Evolutionary conservation across 2,888 invertebrate genomes (phyloP).

Genomic region (Urechis unicinctus): DNA sequence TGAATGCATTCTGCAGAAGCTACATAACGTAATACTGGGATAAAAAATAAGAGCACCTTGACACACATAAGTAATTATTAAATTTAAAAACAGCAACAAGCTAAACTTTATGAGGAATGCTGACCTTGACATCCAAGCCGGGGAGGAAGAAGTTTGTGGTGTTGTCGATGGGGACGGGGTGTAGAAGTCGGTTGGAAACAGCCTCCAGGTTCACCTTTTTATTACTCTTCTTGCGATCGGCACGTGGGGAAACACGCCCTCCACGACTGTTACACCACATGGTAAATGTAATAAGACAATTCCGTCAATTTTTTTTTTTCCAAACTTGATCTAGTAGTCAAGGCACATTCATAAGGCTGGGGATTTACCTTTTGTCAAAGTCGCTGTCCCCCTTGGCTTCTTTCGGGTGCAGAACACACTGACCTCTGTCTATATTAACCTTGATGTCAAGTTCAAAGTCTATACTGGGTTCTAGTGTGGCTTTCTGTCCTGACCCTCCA

Average conservation of each 20-base stretch:
- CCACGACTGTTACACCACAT: background rate
- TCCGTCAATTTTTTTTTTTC: background rate
- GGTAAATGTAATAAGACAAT: too few species aligned
- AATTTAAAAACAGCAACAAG: background rate
- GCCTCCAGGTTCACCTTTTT: background rate
- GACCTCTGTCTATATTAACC: slow-evolving; percentile 91
- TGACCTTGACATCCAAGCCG: slow-evolving; percentile 49
- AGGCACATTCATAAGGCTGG: background rate
- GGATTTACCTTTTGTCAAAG: too few species aligned
- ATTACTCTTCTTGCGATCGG: slow-evolving; percentile 9
- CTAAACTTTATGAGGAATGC: too few species aligned
- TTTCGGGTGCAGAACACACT: slow-evolving; percentile 86
- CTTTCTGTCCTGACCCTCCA: background rate
- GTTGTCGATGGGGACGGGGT: slow-evolving; percentile 13
- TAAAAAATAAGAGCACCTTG: background rate
- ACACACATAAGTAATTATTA: too few species aligned
- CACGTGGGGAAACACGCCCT: background rate
- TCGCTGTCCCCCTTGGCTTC: slow-evolving; percentile 12
- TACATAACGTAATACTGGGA: background rate
- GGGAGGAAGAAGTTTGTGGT: slow-evolving; percentile 49
- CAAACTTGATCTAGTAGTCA: background rate
- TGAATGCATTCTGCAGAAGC: too few species aligned
- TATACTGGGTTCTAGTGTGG: slow-evolving; percentile 62
- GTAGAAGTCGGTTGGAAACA: background rate
- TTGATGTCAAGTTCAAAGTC: slow-evolving; percentile 94